Evolutionary conservation across 2,797 vertebrate species (phyloP).

Genomic region (Gymnopithys bicolor): DNA sequence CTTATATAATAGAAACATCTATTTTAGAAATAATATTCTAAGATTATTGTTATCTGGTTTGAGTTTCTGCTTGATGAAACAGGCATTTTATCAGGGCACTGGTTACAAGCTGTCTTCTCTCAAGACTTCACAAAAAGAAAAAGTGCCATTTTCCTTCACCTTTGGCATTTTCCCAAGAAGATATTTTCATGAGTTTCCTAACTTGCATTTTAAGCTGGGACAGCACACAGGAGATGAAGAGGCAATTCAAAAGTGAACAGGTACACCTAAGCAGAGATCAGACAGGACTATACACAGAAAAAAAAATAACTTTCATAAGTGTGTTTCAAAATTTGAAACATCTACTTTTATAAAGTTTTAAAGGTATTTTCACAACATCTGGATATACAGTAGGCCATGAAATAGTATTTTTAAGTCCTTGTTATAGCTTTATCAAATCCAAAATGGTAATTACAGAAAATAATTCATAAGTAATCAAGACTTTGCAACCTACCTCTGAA

Average conservation of each 20-base stretch:
- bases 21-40: not conserved
- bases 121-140: not conserved
- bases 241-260: not conserved
- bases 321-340: not conserved
- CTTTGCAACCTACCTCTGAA: slow-evolving; percentile 85
- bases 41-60: not conserved
- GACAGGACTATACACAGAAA: not conserved
- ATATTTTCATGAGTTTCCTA: not conserved
- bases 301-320: rapidly evolving
- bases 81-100: not conserved
- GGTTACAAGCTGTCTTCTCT: not conserved
- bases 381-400: not conserved
- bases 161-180: not conserved
- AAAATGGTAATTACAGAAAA: not conserved
- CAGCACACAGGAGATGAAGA: not conserved
- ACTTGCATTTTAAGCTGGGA: not conserved
- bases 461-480: not conserved
- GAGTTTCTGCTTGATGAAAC: not conserved
- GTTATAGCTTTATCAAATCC: not conserved
- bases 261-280: not conserved
- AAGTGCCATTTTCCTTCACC: not conserved
- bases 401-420: not conserved
- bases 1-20: not conserved
- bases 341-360: not conserved
- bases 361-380: not conserved